phyloP scores from a whole-genome alignment of 2,888 invertebrate species.

The Nemurella pictetii region DNA sequence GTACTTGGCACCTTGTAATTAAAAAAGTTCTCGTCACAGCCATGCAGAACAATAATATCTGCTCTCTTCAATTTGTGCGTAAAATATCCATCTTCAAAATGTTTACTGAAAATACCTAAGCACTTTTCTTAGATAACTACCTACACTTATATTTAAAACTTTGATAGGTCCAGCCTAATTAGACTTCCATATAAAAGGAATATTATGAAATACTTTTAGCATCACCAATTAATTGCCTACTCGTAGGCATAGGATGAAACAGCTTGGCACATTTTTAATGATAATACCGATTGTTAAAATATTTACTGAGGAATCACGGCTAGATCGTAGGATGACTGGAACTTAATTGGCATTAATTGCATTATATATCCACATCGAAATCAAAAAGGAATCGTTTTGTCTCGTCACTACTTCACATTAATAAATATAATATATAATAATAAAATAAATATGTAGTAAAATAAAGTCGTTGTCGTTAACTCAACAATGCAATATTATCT shows the following conservation, averaged over 20 bases:
- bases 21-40: constrained; percentile 52
- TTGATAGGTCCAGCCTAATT: constrained; percentile 32
- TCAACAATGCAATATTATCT: constrained; percentile 22
- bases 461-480: not conserved
- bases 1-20: constrained; percentile 40
- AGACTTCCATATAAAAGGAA: constrained; percentile 26
- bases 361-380: constrained; percentile 14
- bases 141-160: constrained; percentile 10
- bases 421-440: constrained; percentile 35
- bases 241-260: constrained; percentile 20
- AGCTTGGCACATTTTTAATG: constrained; percentile 30
- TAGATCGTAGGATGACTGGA: constrained; percentile 30
- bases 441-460: constrained; percentile 24
- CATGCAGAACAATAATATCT: constrained; percentile 49
- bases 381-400: constrained; percentile 2
- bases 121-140: not conserved
- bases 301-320: constrained; percentile 23
- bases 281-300: constrained; percentile 31
- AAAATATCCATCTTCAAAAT: constrained; percentile 21
- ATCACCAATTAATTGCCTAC: not conserved
- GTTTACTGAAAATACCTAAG: constrained; percentile 11
- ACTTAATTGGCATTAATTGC: constrained; percentile 25
- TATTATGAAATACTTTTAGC: constrained; percentile 15
- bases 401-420: constrained; percentile 16
- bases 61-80: constrained; percentile 31